Evolutionary conservation across 1,140 invertebrate genomes (phyloP), one percentile per base, ranked within the genome.

Genomic region (Lucilia cuprina): DNA sequence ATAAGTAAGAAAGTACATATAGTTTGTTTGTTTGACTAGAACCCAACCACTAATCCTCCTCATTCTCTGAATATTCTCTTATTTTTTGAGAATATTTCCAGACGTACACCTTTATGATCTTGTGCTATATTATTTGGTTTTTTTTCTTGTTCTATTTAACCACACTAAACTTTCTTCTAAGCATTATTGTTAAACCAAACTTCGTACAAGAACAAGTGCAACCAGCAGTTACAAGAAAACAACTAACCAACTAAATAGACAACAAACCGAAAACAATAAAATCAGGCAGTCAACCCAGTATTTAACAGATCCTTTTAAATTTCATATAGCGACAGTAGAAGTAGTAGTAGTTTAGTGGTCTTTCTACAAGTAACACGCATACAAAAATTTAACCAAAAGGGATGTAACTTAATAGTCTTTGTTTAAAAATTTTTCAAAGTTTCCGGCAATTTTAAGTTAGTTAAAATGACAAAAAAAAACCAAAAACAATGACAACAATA

Each of bases 351-450:
- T 60, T 60, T 60, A n/a, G 8, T 70, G 60, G 60, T 70, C 8
- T 9, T 70, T 2, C n/a, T 21, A 70, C 8, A n/a, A 30, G 25
- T 65, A 49, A 65, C 12, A 65, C 12, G 17, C 5, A n/a, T 65
- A 65, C 5, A 30, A 3, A 41, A 30, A 35, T 78, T 49, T 80
- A 80, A 80, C 77, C 77, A 49, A 80, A 80, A 80, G 77, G 77
- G 41, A 80, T 80, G 77, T 80, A 80, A 80, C 77, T 80, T 78
- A 80, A 80, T 80, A 80, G 77, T 80, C 77, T 80, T 80, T 80
- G 77, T 80, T 80, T 21, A 21, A 80, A 30, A 80, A 80, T 49
- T 80, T 49, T 80, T 19, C 41, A 80, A 80, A 80, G 77, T 80
- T 80, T 80, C 41, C 77, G 77, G 77, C 77, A 80, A 80, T 80